phyloP scores from a whole-genome alignment of 1,140 invertebrate species.

The Mylabris phalerata region DNA sequence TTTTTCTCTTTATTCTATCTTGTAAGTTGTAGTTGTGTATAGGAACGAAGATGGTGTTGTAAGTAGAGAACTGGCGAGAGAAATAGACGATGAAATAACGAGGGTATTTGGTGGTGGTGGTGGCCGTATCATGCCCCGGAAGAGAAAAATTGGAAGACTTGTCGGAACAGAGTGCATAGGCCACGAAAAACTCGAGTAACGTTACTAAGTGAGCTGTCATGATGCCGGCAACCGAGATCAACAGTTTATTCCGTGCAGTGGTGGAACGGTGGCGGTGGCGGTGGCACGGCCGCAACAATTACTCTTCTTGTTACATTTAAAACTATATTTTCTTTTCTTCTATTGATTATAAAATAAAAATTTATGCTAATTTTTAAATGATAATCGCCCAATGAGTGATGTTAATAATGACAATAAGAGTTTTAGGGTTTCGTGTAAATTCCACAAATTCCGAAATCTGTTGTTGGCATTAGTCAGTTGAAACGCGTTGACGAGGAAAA shows the following conservation, averaged over 20 bases:
- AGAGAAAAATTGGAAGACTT: constrained; percentile 34
- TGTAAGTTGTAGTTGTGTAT: background rate
- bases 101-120: too few species aligned
- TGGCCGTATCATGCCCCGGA: constrained; percentile 9
- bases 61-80: background rate
- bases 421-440: too few species aligned
- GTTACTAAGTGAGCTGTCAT: constrained; percentile 34
- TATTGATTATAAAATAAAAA: too few species aligned
- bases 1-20: background rate
- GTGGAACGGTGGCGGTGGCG: too few species aligned
- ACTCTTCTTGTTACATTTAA: too few species aligned
- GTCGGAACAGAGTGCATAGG: constrained; percentile 32
- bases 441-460: too few species aligned
- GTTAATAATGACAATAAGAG: too few species aligned
- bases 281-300: too few species aligned
- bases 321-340: too few species aligned
- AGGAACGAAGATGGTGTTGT: background rate
- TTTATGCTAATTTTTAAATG: too few species aligned
- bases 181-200: constrained; percentile 29
- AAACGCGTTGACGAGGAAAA: constrained; percentile 21
- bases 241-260: constrained; percentile 13
- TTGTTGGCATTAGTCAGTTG: background rate
- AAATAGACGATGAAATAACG: too few species aligned
- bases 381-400: too few species aligned
- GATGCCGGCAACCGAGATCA: constrained; percentile 23